A percentile compares a stretch with the other conserved stretches of the same genome.
phyloP scores from a whole-genome alignment of 1,140 invertebrate species.

The Drosophila varians region DNA sequence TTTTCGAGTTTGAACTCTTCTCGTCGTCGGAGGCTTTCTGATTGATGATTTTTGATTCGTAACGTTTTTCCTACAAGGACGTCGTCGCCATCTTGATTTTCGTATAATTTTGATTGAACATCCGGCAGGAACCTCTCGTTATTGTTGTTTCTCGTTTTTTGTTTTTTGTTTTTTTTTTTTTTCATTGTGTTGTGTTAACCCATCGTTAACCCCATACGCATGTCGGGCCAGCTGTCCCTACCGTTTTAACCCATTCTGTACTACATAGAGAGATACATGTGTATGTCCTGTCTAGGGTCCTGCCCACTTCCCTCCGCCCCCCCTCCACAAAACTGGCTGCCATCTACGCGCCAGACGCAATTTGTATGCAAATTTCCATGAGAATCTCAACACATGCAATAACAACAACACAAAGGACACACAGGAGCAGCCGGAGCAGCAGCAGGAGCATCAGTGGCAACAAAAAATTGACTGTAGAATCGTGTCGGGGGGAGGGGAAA shows the following conservation, averaged over 20 bases:
- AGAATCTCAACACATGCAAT: conserved; percentile 80
- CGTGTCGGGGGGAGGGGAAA: too few relatives aligned
- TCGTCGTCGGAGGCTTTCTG: not conserved
- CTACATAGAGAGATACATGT: not conserved
- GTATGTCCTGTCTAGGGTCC: not conserved
- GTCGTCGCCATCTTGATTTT: too few relatives aligned
- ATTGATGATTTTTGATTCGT: not conserved
- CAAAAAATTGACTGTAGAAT: conserved; percentile 51
- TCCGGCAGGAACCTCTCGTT: too few relatives aligned
- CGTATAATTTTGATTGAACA: conserved; percentile 3
- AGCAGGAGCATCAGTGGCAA: conserved; percentile 9
- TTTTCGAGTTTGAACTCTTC: too few relatives aligned
- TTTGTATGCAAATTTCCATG: conserved; percentile 82
- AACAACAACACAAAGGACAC: conserved; percentile 46
- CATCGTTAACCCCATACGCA: conserved; percentile 52
- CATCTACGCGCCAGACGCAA: conserved; percentile 77
- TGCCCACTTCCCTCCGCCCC: not conserved
- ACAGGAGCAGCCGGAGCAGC: conserved; percentile 17
- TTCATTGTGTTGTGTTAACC: conserved; percentile 44
- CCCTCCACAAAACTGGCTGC: conserved; percentile 13
- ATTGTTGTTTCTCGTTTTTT: too few relatives aligned
- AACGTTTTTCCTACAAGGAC: too few relatives aligned
- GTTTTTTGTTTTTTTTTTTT: conserved; percentile 8
- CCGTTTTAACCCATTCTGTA: conserved; percentile 1
- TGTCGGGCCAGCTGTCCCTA: conserved; percentile 35